These are phyloP conservation scores for Helogale parvula DNA, from an alignment of 2,113 vertebrate species.

Conservation along the genomic window DNA sequence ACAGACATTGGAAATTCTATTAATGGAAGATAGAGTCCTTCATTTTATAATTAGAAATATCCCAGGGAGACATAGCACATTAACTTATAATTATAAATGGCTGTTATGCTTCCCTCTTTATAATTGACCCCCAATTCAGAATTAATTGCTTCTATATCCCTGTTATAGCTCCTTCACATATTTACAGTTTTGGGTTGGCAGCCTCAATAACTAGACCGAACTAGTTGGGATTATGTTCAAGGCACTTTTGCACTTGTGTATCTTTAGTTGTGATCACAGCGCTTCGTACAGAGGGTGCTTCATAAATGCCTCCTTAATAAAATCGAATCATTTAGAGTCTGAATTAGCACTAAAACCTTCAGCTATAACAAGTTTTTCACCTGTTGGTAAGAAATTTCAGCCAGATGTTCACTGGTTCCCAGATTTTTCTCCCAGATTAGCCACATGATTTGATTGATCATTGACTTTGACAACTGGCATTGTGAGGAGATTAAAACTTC, in stretches of 20 bases:
- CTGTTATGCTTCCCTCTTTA: slow-evolving; percentile 61
- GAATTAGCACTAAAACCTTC: background rate
- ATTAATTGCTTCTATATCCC: slow-evolving; percentile 69
- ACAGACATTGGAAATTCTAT: slow-evolving; percentile 72
- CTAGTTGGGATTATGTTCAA: background rate
- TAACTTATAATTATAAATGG: slow-evolving; percentile 77
- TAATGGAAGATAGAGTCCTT: slow-evolving; percentile 67
- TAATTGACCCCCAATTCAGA: slow-evolving; percentile 71
- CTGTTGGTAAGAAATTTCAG: background rate
- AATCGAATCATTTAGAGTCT: background rate
- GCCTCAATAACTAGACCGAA: background rate
- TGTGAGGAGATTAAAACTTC: background rate
- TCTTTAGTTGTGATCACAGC: background rate
- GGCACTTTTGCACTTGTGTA: background rate
- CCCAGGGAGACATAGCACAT: slow-evolving; percentile 74
- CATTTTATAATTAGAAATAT: slow-evolving; percentile 76
- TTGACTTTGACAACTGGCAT: background rate
- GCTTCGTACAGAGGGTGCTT: background rate
- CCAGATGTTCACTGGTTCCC: background rate
- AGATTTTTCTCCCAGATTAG: background rate
- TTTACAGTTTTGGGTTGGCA: background rate
- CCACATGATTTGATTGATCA: background rate
- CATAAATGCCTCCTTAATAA: background rate
- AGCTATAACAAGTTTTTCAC: background rate
- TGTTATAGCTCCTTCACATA: slow-evolving; percentile 36